These are phyloP conservation scores for Scaptodrosophila lebanonensis DNA, from an alignment of 1,140 invertebrate species.

Conservation along the genomic window DNA sequence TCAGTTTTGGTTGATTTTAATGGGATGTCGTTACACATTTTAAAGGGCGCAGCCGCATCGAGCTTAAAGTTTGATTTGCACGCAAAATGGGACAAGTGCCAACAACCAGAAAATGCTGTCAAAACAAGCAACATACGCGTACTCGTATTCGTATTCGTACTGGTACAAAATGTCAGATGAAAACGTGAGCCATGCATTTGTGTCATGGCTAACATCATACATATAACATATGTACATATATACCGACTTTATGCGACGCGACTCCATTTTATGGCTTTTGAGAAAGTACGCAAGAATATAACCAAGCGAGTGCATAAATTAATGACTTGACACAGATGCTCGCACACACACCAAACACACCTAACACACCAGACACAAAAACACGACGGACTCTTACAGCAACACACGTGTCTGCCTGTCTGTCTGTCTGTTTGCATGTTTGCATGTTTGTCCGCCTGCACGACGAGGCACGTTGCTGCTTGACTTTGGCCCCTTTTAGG, in stretches of 20 bases:
- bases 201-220: conserved; percentile 41
- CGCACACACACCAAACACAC: too few relatives aligned
- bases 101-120: not conserved
- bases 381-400: too few relatives aligned
- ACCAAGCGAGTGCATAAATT: conserved; percentile 50
- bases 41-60: conserved; percentile 27
- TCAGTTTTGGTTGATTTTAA: not conserved
- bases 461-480: too few relatives aligned
- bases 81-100: conserved; percentile 24
- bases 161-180: too few relatives aligned
- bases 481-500: too few relatives aligned
- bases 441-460: conserved; percentile 30
- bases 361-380: too few relatives aligned
- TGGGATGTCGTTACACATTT: too few relatives aligned
- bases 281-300: conserved; percentile 50
- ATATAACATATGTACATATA: too few relatives aligned
- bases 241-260: too few relatives aligned
- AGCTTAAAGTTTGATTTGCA: conserved; percentile 43
- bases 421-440: conserved; percentile 16
- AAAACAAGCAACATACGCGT: not conserved
- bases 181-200: not conserved
- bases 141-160: not conserved
- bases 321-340: conserved; percentile 45
- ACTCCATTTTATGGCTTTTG: conserved; percentile 52
- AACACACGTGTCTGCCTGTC: not conserved